Base-by-base conservation (phyloP, 2,113 vertebrate species). In the Chitala chitala region DNA sequence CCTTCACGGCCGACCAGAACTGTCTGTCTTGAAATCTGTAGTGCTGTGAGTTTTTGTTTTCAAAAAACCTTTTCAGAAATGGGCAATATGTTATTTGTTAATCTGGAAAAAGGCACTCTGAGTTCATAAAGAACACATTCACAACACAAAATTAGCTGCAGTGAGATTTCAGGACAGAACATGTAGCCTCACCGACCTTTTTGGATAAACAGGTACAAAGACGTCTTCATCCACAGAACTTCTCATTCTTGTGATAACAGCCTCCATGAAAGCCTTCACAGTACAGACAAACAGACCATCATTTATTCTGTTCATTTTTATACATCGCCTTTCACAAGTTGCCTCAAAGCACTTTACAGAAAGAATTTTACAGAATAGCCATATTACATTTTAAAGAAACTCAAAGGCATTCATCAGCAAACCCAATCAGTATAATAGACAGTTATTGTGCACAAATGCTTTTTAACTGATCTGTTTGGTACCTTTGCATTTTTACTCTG, bases 1-100 rank as follows among this genome's bases (percentile, higher is more conserved):
- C 96, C 91, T 98, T 97, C 68, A 96, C 76, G 72, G 93, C 92
- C 40, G 84, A 92, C 93, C 92, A 94, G 86, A 98, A 93, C 20
- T 86, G 91, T 46, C 90, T 89, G 42, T 94, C 91, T 84, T 93
- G 94, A 79, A 98, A 98, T 71, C 80, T 82, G 74, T 82, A 87
- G 75, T 90, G 87, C 53, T 84, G 83, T 5, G 91, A 95, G 3
- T 73, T 83, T 65, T 65, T 84, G 79, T 95, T 90, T 76, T 96
- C 91, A 64, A 94, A 72, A 59, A 81, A 73, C 74, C 95, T 54
- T 77, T 76, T 31, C 50, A 56, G 61, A 70, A 4, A 76, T 75
- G n/a, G n/a, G n/a, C n/a, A n/a, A n/a, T n/a, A n/a, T n/a, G n/a
- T n/a, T n/a, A n/a, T n/a, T n/a, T n/a, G n/a, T n/a, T n/a, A n/a